Evolutionary conservation across 2,888 invertebrate genomes (phyloP), one percentile per base, ranked within the genome.

Genomic region (Dendrolimus houi): DNA sequence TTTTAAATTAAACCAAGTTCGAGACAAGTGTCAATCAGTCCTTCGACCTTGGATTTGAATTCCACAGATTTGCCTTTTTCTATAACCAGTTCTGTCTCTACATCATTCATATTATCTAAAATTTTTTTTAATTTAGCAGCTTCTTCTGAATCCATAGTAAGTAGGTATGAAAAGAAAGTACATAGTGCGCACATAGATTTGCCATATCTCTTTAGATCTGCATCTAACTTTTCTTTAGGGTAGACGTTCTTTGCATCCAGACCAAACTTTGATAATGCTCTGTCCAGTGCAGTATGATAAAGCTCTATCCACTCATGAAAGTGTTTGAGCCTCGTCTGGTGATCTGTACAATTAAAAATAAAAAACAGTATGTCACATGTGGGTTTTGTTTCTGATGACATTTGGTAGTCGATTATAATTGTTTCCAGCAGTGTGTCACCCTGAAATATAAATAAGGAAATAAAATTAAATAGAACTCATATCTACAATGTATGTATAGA

Each of bases 381-480:
- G 1, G 75, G 77, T 14, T 59, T 66, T 10, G 59, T 59, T 42
- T 66, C 68, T 47, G 58, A 64, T 0, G 71, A 63, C 7, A 69
- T 7, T 58, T 78, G 77, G 57, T 77, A 77, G 60, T 77, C 77
- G 9, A 77, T 73, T 58, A 76, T 63, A 7, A 74, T 61, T 8
- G 68, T 64, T n/a, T 65, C 62, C 0, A 62, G 53, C 0, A 70
- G 58, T 7, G 57, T 57, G 7, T 64, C 64, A 8, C 58, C 64
- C 74, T 75, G 65, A 56, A 72, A 70, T 0, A 12, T 8, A 6
- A 13, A 54, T 54, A 3, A 29, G 29, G 29, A 29, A 29, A 29
- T 29, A 29, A 29, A 29, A 29, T 29, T 29, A 29, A 29, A 29
- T 29, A 29, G 6, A 29, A 29, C 3, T 29, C 29, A 29, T 29